Conservation (phyloP, 1,140 invertebrate genomes). For the Oreohelix idahoensis region DNA sequence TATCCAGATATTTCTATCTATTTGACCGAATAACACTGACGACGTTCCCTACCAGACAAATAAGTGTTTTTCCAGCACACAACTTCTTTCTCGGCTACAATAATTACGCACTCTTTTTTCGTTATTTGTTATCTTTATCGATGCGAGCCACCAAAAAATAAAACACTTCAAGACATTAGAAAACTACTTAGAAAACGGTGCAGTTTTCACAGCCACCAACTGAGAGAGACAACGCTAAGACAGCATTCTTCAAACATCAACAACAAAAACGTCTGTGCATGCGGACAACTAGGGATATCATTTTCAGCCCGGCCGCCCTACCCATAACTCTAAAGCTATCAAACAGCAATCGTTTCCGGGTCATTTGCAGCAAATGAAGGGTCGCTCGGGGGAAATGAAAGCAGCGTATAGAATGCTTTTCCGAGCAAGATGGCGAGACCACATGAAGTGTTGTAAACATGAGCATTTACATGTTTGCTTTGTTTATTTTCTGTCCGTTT, state of each 20-base stretch:
- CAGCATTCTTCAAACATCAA: neutral
- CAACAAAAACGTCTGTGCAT: neutral
- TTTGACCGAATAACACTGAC: too few species aligned
- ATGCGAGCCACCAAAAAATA: neutral
- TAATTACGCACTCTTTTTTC: too few species aligned
- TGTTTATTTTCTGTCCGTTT: neutral
- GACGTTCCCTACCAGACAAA: too few species aligned
- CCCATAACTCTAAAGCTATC: slow-evolving; percentile 6
- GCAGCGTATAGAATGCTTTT: neutral
- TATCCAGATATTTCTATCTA: too few species aligned
- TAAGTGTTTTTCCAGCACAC: too few species aligned
- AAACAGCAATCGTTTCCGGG: slow-evolving; percentile 2
- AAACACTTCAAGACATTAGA: slow-evolving; percentile 1
- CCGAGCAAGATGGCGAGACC: slow-evolving; percentile 9
- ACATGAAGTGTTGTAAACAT: neutral
- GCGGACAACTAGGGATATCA: neutral
- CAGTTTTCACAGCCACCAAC: neutral
- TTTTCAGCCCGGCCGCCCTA: neutral
- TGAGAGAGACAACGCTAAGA: neutral
- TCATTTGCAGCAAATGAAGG: slow-evolving; percentile 1
- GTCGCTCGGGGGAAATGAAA: neutral
- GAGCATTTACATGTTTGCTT: neutral
- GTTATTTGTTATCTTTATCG: neutral
- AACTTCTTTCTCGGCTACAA: too few species aligned
- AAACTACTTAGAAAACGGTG: neutral